Conservation (phyloP, 2,113 vertebrate species). For the Indri indri region DNA sequence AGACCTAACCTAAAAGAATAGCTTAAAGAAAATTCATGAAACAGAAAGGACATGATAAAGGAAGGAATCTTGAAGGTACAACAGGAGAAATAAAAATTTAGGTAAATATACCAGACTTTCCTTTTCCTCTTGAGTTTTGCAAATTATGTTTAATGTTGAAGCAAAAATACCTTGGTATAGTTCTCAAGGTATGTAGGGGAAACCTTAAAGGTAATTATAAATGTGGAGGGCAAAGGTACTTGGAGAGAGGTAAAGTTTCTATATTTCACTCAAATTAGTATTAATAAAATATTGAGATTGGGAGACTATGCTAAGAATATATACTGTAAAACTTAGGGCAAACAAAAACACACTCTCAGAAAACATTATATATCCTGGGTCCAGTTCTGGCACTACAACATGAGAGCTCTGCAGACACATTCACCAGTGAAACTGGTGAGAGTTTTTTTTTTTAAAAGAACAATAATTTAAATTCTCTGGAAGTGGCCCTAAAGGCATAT, state of each 20-base stretch:
- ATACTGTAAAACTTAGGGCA: not conserved
- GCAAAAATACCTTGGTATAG: not conserved
- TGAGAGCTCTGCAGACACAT: not conserved
- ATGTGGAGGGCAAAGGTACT: not conserved
- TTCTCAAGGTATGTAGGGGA: not conserved
- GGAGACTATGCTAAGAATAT: not conserved
- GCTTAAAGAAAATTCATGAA: conserved; percentile 2
- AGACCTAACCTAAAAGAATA: not conserved
- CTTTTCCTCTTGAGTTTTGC: not conserved
- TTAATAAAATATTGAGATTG: not conserved
- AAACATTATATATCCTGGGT: not conserved
- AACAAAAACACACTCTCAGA: not conserved
- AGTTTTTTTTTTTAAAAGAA: not conserved
- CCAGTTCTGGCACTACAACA: not conserved
- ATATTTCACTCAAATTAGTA: not conserved
- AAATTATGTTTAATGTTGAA: not conserved
- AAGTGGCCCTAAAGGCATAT: not conserved
- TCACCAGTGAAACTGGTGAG: not conserved
- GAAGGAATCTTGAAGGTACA: not conserved
- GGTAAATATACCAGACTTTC: not conserved
- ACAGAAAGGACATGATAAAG: not conserved
- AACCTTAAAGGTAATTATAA: not conserved
- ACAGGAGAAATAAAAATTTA: not conserved
- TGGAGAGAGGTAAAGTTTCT: not conserved
- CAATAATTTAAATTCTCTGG: not conserved